Base-by-base conservation (phyloP, 2,797 vertebrate genomes). In the Pachyuromys duprasi region DNA sequence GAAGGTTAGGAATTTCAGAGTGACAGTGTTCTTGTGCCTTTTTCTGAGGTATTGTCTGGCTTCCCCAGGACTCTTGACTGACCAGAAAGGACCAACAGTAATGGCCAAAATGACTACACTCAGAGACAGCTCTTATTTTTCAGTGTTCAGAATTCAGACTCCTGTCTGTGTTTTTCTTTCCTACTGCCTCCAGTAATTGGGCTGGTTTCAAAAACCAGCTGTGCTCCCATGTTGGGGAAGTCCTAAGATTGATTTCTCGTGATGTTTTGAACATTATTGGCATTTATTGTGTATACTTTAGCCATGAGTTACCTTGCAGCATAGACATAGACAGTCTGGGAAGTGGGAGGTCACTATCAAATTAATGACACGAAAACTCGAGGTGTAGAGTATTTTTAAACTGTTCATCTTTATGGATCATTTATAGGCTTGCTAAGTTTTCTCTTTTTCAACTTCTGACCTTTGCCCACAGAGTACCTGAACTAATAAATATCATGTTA, bases 371-470 rank as follows among this genome's bases (percentile, higher is more conserved):
- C 1, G 67, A 79, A 79, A 95, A 84, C 31, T 79, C 62, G 36
- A 83, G 75, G 33, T 60, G 89, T 31, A 81, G 87, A 60, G 86
- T 83, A 49, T 62, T 60, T 79, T 45, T 94, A 89, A 86, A 60
- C 87, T 45, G 14, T 83, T 72, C 70, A n/a, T 36, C 5, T 84
- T 74, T 55, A 60, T 33, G 33, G 8, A 84, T 78, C 78, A 78
- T 70, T 60, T 62, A 5, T 13, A 49, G 74, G 83, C 72, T 81
- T 63, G 1, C 8, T 93, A 69, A 70, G 28, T 55, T 91, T n/a
- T 70, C 28, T 95, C 24, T 20, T 90, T 90, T 92, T 94, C 78
- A 86, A 9, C 36, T 31, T 78, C 88, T 88, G 78, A 53, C 57
- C 57, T 92, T 88, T 81, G 86, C 42, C 36, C 69, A 4, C 53